These are phyloP conservation scores for Scyliorhinus canicula DNA, from an alignment of 2,797 vertebrate species.

Conservation along the genomic window DNA sequence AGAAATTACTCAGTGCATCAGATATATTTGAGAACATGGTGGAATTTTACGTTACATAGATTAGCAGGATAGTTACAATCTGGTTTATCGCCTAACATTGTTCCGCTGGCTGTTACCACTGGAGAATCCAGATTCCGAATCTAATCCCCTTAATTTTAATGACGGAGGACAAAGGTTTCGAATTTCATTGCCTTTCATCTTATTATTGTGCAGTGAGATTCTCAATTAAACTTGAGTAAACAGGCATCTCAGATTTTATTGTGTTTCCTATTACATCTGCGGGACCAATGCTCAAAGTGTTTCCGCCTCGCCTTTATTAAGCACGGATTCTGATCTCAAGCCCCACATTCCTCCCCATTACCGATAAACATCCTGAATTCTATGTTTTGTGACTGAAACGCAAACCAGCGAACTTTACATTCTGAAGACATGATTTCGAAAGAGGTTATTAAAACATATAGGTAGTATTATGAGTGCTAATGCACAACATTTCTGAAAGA, in stretches of 20 bases:
- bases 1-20: conserved; percentile 33
- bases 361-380: not conserved
- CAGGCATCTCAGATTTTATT: not conserved
- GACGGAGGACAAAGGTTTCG: not conserved
- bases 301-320: not conserved
- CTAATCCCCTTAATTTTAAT: not conserved
- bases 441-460: conserved; percentile 27
- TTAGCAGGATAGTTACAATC: not conserved
- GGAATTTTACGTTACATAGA: not conserved
- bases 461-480: conserved; percentile 31
- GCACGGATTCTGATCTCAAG: not conserved
- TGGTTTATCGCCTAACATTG: not conserved
- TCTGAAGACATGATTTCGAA: not conserved
- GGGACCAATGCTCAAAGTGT: not conserved
- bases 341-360: not conserved
- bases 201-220: not conserved
- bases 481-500: not conserved
- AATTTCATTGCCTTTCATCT: not conserved
- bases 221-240: not conserved
- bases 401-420: not conserved
- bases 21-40: conserved; percentile 3
- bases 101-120: not conserved
- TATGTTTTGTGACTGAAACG: not conserved
- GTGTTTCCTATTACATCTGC: not conserved
- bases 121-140: not conserved